Evolutionary conservation across 2,888 invertebrate species (phyloP).

Genomic region (Rhagium mordax): DNA sequence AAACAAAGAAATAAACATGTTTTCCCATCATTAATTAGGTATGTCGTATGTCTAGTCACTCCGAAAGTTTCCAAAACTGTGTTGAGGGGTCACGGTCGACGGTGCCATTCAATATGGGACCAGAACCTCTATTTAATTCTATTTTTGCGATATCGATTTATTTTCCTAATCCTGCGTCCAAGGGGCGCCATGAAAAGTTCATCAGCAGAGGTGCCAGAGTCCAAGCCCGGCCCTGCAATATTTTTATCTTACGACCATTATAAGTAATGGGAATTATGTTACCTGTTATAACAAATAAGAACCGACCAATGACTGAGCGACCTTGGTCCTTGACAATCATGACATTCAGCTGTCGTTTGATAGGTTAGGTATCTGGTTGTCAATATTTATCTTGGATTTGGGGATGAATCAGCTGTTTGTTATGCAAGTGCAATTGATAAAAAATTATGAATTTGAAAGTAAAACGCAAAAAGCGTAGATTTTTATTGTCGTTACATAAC

Average conservation of each 20-base stretch:
- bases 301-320: not conserved
- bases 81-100: too few species aligned
- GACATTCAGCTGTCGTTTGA: not conserved
- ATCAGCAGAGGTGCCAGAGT: too few species aligned
- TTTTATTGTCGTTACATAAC: not conserved
- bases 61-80: too few species aligned
- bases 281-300: constrained; percentile 15
- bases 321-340: constrained; percentile 11
- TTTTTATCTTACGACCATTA: not conserved
- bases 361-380: not conserved
- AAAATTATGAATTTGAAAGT: not conserved
- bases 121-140: too few species aligned
- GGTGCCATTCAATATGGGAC: too few species aligned
- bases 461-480: not conserved
- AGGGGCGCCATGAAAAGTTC: too few species aligned
- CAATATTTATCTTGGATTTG: not conserved
- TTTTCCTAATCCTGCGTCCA: too few species aligned
- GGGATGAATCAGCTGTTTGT: not conserved
- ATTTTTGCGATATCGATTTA: too few species aligned
- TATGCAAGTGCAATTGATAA: not conserved
- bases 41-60: too few species aligned
- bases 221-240: too few species aligned
- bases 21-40: too few species aligned
- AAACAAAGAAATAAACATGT: not conserved
- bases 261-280: not conserved